Evolutionary conservation across 2,888 invertebrate genomes (phyloP).

Genomic region (Habroteleia sp.): DNA sequence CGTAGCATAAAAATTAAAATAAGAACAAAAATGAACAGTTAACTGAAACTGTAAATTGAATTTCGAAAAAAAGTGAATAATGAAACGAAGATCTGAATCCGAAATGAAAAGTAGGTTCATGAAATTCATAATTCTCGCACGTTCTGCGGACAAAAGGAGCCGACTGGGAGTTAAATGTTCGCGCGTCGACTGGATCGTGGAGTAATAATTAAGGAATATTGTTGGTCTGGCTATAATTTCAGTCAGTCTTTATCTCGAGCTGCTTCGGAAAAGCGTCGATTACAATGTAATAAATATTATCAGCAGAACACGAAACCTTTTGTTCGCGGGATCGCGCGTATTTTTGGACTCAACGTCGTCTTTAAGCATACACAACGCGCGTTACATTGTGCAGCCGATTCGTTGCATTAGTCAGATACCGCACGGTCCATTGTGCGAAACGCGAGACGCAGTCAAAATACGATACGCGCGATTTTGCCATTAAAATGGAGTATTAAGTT

Average conservation of each 20-base stretch:
- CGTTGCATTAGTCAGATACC: constrained; percentile 18
- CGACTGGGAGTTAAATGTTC: constrained; percentile 4
- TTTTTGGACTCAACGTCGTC: constrained; percentile 19
- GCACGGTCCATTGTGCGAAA: constrained; percentile 26
- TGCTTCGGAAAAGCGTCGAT: constrained; percentile 38
- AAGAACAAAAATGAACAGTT: no score
- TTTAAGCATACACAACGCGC: constrained; percentile 26
- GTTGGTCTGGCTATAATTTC: constrained; percentile 21
- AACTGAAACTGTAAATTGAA: no score
- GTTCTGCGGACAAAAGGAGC: constrained; percentile 3
- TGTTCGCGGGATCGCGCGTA: constrained; percentile 18
- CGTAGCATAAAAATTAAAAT: no score
- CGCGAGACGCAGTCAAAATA: constrained; percentile 2
- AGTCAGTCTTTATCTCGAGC: constrained; percentile 5
- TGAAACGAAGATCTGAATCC: no score
- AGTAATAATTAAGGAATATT: constrained; percentile 22
- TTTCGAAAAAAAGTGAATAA: no score
- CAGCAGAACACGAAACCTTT: constrained; percentile 11
- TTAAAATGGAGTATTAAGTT: constrained; percentile 18
- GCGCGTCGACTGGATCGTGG: background rate
- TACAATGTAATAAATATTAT: constrained; percentile 40
- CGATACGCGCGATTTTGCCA: constrained; percentile 10
- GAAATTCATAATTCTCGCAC: constrained; percentile 1
- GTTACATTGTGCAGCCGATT: constrained; percentile 25
- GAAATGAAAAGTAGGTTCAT: background rate